Conservation (phyloP, 2,888 invertebrate species). For the Leptarthrus brevirostris region DNA sequence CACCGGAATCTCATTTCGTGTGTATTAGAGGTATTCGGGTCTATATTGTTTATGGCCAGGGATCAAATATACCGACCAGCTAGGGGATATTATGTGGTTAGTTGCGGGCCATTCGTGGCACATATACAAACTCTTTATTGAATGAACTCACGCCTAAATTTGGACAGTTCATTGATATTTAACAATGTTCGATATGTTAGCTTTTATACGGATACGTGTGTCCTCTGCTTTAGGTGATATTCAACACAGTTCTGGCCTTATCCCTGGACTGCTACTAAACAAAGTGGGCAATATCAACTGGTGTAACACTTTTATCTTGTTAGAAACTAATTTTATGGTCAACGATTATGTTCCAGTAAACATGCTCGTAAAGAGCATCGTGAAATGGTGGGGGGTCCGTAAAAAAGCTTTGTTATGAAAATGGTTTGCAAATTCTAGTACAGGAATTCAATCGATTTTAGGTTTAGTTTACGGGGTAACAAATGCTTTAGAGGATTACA, state of each 20-base stretch:
- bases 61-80: constrained; percentile 34
- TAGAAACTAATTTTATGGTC: constrained; percentile 52
- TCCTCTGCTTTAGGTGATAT: not conserved
- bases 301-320: constrained; percentile 50
- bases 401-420: not conserved
- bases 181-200: constrained; percentile 48
- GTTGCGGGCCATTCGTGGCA: constrained; percentile 24
- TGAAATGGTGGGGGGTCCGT: not conserved
- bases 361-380: constrained; percentile 29
- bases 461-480: not conserved
- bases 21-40: constrained; percentile 51
- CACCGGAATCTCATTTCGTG: constrained; percentile 52
- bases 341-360: constrained; percentile 47
- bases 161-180: constrained; percentile 53
- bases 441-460: not conserved
- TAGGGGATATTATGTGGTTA: constrained; percentile 37
- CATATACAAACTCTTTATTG: constrained; percentile 45
- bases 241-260: not conserved
- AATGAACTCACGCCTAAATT: constrained; percentile 47
- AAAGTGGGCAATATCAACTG: constrained; percentile 49
- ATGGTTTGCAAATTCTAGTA: not conserved
- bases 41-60: constrained; percentile 51
- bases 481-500: not conserved
- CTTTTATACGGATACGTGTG: not conserved
- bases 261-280: not conserved